These are phyloP conservation scores for Molossus molossus DNA, from an alignment of 2,797 vertebrate genomes.

Conservation along the genomic window DNA sequence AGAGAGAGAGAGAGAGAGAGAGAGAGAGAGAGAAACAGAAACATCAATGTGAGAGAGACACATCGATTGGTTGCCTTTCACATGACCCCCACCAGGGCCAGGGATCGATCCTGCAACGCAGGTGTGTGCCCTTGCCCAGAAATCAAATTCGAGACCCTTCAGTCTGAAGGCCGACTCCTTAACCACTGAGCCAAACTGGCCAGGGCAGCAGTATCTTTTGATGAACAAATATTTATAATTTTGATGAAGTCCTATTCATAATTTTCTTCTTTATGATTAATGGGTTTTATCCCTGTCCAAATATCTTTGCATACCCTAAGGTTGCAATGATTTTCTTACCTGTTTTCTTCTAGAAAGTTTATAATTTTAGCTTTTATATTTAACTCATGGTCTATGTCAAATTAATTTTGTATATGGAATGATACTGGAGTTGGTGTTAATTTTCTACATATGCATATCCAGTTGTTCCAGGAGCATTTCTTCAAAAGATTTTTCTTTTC, in stretches of 20 bases:
- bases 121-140: too few relatives aligned
- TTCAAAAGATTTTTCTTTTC: constrained; percentile 39
- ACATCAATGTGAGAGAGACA: too few relatives aligned
- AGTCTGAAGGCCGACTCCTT: too few relatives aligned
- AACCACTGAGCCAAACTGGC: too few relatives aligned
- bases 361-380: constrained; percentile 50
- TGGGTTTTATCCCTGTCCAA: neutral
- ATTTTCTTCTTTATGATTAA: neutral
- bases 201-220: constrained; percentile 9
- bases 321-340: constrained; percentile 29
- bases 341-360: constrained; percentile 31
- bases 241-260: neutral
- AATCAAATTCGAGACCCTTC: too few relatives aligned
- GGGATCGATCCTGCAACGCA: too few relatives aligned
- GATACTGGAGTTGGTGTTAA: neutral
- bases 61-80: too few relatives aligned
- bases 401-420: constrained; percentile 44
- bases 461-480: constrained; percentile 32
- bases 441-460: neutral
- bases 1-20: too few relatives aligned
- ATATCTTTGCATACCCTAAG: neutral
- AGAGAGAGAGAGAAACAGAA: too few relatives aligned
- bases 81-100: too few relatives aligned
- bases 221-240: constrained; percentile 30
- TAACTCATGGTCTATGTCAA: constrained; percentile 35